Evolutionary conservation across 2,797 vertebrate species (phyloP), one percentile per base, ranked within the genome.

Genomic region (Diceros bicornis): DNA sequence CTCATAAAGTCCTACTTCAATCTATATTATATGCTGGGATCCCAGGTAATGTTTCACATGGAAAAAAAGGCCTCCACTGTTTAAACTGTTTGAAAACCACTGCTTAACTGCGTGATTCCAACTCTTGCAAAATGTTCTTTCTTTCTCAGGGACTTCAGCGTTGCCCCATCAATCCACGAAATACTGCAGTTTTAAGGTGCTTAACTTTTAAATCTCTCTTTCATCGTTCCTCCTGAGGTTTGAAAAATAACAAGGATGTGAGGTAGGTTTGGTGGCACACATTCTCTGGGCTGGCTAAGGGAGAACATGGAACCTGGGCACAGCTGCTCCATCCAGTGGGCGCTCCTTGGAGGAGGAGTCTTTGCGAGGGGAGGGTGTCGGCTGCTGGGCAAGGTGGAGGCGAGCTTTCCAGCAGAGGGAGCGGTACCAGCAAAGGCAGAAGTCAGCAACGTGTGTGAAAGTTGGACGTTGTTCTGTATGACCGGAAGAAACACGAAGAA

Each of bases 1-100:
- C 25, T 89, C 37, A 69, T 59, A 64, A 93, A 96, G 71, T 37
- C 55, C 41, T 72, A 41, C 85, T 94, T 96, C 82, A 79, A 84
- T 78, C 66, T 71, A 4, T 23, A n/a, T 23, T 93, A 41, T 64
- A 37, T 64, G 27, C 23, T 89, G 27, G 68, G 81, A 68, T 91
- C 9, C 14, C 59, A 89, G 81, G 44, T 93, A 91, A 78, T 52
- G 27, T 78, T 89, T 93, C 74, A 83, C 29, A 6, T 37, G 23
- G 72, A 16, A 32, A 68, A 69, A 44, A 59, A 27, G 10, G 1
- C 41, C 41, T 87, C 64, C 13, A 34, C 41, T 57, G 1, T 66
- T 97, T 57, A 88, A 75, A 90, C 75, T 41, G 0, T n/a, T 59
- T 52, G 57, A 94, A 96, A 94, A 78, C 4, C 25, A 64, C 57